phyloP scores from a whole-genome alignment of 1,140 invertebrate species.

The Zaprionus inermis region DNA sequence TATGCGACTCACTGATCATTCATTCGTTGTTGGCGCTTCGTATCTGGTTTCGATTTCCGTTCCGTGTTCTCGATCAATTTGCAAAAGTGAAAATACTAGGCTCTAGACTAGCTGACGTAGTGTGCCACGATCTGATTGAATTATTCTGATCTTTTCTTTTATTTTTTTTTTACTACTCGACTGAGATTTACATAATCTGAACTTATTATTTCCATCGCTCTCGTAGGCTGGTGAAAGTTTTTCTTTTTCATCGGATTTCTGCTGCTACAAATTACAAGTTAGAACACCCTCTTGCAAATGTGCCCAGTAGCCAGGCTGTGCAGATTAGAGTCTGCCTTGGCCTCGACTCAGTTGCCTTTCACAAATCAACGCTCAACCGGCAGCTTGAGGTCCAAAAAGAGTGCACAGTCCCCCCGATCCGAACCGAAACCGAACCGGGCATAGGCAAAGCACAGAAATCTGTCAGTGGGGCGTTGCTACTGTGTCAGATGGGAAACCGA shows the following conservation, averaged over 20 bases:
- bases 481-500: slow-evolving; percentile 54
- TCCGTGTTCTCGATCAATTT: slow-evolving; percentile 61
- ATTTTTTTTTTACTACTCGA: slow-evolving; percentile 21
- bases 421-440: background rate
- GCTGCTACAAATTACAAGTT: slow-evolving; percentile 71
- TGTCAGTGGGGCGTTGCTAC: slow-evolving; percentile 78
- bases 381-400: slow-evolving; percentile 37
- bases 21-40: slow-evolving; percentile 9
- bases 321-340: slow-evolving; percentile 31
- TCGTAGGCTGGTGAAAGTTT: slow-evolving; percentile 60
- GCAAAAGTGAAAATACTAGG: slow-evolving; percentile 71
- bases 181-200: slow-evolving; percentile 71
- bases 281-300: slow-evolving; percentile 61
- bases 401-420: slow-evolving; percentile 24
- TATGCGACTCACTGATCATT: slow-evolving; percentile 26
- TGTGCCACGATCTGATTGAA: slow-evolving; percentile 27
- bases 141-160: slow-evolving; percentile 18
- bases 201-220: slow-evolving; percentile 12
- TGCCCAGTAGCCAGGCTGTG: slow-evolving; percentile 65
- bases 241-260: too few species aligned
- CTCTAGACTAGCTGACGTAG: slow-evolving; percentile 8
- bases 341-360: slow-evolving; percentile 56
- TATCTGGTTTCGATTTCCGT: slow-evolving; percentile 68
- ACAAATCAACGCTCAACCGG: slow-evolving; percentile 57
- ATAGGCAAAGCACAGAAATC: slow-evolving; percentile 57